These are phyloP conservation scores for Fabriciana adippe DNA, from an alignment of 2,888 invertebrate genomes.

Conservation along the genomic window DNA sequence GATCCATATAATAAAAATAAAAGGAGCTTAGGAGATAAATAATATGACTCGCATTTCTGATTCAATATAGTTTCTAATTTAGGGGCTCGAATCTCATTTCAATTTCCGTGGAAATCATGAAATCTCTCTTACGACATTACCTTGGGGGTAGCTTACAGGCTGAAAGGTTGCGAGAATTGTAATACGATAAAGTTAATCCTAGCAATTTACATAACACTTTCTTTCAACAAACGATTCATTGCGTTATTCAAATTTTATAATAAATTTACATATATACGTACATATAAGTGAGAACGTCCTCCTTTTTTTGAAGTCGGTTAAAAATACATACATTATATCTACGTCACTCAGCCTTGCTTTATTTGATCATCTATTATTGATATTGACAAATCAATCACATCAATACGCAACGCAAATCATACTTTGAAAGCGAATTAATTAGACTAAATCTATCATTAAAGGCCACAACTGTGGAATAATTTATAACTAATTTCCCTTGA, in stretches of 20 bases:
- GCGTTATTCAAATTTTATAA: constrained; percentile 14
- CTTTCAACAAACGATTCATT: constrained; percentile 23
- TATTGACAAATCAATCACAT: constrained; percentile 16
- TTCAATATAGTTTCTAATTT: constrained; percentile 26
- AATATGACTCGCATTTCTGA: constrained; percentile 7
- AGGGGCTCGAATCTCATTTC: constrained; percentile 25
- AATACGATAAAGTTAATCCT: constrained; percentile 58
- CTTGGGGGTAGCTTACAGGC: constrained; percentile 30
- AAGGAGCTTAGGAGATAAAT: not conserved
- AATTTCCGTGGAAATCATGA: constrained; percentile 32
- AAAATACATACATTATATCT: not conserved
- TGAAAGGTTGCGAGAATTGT: constrained; percentile 33
- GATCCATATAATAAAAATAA: no score
- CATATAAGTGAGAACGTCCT: no score
- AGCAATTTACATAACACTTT: constrained; percentile 60
- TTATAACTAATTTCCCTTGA: constrained; percentile 8
- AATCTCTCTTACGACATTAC: constrained; percentile 34
- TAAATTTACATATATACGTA: no score
- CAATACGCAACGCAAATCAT: constrained; percentile 3
- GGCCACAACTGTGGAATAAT: constrained; percentile 15
- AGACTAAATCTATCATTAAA: constrained; percentile 5
- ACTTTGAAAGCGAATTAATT: constrained; percentile 13
- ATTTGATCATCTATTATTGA: constrained; percentile 12
- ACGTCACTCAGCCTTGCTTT: not conserved
- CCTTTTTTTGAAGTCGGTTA: no score